These are phyloP conservation scores for Tenthredo livida DNA, from an alignment of 2,888 invertebrate species.

Conservation along the genomic window DNA sequence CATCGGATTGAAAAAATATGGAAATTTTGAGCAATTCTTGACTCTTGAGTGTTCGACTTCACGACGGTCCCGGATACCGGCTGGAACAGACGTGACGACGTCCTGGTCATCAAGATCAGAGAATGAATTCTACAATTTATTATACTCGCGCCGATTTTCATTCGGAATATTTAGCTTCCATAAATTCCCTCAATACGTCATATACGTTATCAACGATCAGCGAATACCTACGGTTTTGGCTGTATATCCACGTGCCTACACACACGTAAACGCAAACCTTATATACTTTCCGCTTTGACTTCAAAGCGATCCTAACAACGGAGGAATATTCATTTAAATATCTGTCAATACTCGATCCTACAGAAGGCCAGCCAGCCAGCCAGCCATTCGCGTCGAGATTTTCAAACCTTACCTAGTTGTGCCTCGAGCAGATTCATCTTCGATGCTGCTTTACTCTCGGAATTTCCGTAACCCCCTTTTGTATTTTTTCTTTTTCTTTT, in stretches of 20 bases:
- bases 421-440: slow-evolving; percentile 42
- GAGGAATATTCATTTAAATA: slow-evolving; percentile 77
- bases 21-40: slow-evolving; percentile 11
- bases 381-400: slow-evolving; percentile 56
- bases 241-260: background rate
- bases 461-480: background rate
- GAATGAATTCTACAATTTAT: slow-evolving; percentile 28
- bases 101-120: slow-evolving; percentile 26
- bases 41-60: background rate
- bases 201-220: slow-evolving; percentile 31
- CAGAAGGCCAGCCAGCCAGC: slow-evolving; percentile 58
- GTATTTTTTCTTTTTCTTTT: background rate
- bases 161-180: background rate
- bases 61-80: slow-evolving; percentile 23
- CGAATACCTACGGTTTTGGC: background rate
- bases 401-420: background rate
- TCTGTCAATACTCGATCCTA: slow-evolving; percentile 74
- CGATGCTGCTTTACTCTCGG: slow-evolving; percentile 11
- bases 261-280: background rate
- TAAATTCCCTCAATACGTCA: background rate
- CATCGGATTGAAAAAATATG: slow-evolving; percentile 39
- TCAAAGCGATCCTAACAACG: slow-evolving; percentile 72
- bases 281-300: slow-evolving; percentile 67
- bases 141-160: slow-evolving; percentile 7
- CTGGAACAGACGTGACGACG: slow-evolving; percentile 25